Percentiles rank a stretch among this genome's conserved stretches.
Conservation (phyloP, 2,888 invertebrate species). For the Alloplasta piceator region DNA sequence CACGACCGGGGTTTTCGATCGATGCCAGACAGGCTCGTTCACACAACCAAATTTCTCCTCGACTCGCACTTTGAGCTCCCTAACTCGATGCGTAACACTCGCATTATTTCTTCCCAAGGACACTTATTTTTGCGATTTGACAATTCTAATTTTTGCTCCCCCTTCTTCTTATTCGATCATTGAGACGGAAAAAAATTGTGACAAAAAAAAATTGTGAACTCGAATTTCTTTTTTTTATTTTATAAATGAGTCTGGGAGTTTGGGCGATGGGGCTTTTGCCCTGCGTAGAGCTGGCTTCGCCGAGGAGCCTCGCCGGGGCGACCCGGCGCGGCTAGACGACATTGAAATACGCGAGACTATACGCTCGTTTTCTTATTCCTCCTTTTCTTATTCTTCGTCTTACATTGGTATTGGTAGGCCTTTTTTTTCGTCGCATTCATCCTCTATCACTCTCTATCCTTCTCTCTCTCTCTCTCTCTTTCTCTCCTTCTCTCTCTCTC, state of each 20-base stretch:
- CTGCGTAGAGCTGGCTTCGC: conserved; percentile 58
- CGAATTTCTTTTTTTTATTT: neutral
- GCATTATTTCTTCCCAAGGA: neutral
- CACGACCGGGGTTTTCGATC: conserved; percentile 77
- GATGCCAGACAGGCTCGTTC: conserved; percentile 83
- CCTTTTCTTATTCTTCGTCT: conserved; percentile 36
- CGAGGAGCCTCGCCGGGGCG: conserved; percentile 45
- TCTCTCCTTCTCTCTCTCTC: no score
- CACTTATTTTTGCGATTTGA: neutral
- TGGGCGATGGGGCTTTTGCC: conserved; percentile 38
- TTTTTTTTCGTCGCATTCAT: conserved; percentile 31
- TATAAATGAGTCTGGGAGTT: neutral
- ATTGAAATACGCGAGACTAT: conserved; percentile 67
- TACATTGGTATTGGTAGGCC: conserved; percentile 15
- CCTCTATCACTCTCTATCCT: neutral
- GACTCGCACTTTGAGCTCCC: conserved; percentile 38
- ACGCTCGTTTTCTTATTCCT: conserved; percentile 41
- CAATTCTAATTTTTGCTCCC: neutral
- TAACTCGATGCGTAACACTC: neutral
- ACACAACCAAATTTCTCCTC: conserved; percentile 80
- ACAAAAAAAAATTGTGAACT: no score
- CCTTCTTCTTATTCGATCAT: neutral
- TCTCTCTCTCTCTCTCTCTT: neutral
- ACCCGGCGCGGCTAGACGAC: conserved; percentile 63
- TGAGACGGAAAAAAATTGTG: neutral